Percentiles rank a stretch among this genome's conserved stretches.
phyloP scores from a whole-genome alignment of 2,113 vertebrate species.

The Erythrocercus mccallii region DNA sequence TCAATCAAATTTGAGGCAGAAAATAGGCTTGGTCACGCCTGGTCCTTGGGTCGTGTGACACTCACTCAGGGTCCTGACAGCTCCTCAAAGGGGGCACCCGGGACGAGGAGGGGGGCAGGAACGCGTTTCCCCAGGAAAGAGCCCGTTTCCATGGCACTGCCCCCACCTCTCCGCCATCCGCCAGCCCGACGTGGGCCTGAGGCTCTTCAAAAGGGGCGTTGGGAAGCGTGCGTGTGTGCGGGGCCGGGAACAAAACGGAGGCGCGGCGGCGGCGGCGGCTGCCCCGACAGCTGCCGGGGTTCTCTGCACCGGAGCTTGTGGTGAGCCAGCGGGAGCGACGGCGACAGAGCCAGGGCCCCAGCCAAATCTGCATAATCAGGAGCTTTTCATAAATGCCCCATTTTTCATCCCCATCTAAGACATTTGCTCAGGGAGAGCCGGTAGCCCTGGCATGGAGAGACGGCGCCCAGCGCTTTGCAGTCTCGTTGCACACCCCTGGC shows the following conservation, averaged over 20 bases:
- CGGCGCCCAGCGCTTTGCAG: not conserved
- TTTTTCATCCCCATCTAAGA: conserved; percentile 72
- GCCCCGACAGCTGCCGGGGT: conserved; percentile 81
- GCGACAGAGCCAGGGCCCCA: conserved; percentile 66
- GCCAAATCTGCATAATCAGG: conserved; percentile 74
- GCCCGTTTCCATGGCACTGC: conserved; percentile 92
- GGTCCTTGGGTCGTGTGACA: conserved; percentile 90
- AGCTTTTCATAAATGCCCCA: conserved; percentile 75
- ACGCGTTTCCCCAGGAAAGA: conserved; percentile 88
- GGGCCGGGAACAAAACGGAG: conserved; percentile 68
- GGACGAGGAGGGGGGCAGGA: conserved; percentile 68
- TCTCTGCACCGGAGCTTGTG: conserved; percentile 66
- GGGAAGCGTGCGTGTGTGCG: conserved; percentile 22
- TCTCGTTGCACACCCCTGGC: not conserved
- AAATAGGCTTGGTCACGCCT: conserved; percentile 99
- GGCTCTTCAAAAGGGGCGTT: conserved; percentile 75
- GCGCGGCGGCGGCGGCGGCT: conserved; percentile 74
- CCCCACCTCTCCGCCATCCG: conserved; percentile 83
- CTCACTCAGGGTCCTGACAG: conserved; percentile 92
- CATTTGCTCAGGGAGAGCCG: not conserved
- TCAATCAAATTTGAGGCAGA: conserved; percentile 99
- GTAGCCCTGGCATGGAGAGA: not conserved
- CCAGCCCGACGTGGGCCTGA: conserved; percentile 76
- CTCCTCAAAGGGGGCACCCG: conserved; percentile 85
- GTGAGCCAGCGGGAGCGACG: conserved; percentile 74